A percentile compares a stretch with the other conserved stretches of the same genome.
Evolutionary conservation across 2,797 vertebrate genomes (phyloP).

Genomic region (Pseudocheirus occidentalis): DNA sequence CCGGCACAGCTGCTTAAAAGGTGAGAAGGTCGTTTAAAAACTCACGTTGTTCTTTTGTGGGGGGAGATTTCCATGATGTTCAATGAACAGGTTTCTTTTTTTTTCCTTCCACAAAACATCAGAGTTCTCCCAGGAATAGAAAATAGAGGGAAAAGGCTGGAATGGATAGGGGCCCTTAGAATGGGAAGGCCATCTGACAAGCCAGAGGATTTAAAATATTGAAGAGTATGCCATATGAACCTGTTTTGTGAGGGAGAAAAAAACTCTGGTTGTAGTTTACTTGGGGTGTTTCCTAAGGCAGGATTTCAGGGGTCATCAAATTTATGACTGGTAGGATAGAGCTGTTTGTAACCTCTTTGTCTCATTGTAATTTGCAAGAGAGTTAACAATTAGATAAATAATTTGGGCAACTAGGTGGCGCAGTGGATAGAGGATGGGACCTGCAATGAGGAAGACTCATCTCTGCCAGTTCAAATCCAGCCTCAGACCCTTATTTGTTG

Average conservation of each 20-base stretch:
- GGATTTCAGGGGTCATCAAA: not conserved
- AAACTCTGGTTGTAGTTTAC: not conserved
- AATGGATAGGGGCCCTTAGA: not conserved
- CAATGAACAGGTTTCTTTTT: not conserved
- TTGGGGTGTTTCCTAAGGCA: not conserved
- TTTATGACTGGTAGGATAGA: not conserved
- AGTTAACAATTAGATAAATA: not conserved
- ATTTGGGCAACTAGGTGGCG: not conserved
- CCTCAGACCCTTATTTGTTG: not conserved
- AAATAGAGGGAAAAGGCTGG: not conserved
- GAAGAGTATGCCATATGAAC: not conserved
- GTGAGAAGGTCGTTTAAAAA: not conserved
- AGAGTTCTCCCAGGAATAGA: not conserved
- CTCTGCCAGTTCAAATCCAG: not conserved
- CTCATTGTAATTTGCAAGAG: not conserved
- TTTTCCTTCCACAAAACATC: not conserved
- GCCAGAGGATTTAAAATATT: not conserved
- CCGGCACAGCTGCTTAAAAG: not conserved
- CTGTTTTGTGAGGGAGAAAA: not conserved
- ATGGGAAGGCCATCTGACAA: not conserved
- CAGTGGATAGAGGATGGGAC: not conserved
- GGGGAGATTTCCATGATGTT: not conserved
- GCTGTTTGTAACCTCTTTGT: not conserved
- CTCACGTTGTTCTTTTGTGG: not conserved
- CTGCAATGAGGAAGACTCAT: not conserved